These are phyloP conservation scores for Xiphorhynchus elegans DNA, from an alignment of 2,113 vertebrate genomes.

Conservation along the genomic window DNA sequence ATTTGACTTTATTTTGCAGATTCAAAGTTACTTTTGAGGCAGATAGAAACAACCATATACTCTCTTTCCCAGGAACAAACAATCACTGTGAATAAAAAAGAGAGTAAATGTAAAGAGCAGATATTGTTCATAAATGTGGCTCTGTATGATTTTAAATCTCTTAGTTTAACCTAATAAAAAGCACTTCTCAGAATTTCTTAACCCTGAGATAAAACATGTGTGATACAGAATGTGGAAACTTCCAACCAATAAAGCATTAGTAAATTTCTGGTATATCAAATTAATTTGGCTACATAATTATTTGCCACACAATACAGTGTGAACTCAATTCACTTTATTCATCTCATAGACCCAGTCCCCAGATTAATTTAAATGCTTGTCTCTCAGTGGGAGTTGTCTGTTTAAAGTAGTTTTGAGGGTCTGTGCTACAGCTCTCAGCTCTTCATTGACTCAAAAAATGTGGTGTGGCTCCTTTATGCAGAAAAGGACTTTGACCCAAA, in stretches of 20 bases:
- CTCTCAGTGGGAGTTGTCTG: constrained; percentile 38
- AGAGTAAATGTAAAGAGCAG: constrained; percentile 16
- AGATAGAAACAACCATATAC: background rate
- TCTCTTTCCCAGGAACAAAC: background rate
- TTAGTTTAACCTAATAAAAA: constrained; percentile 49
- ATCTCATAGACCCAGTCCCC: background rate
- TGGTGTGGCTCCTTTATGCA: constrained; percentile 39
- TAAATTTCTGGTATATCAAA: background rate
- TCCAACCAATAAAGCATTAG: background rate
- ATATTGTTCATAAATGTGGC: constrained; percentile 33
- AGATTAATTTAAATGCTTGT: constrained; percentile 38
- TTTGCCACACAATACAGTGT: background rate
- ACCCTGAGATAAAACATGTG: constrained; percentile 39
- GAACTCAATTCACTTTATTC: constrained; percentile 18
- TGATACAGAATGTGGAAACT: constrained; percentile 1
- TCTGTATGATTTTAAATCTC: constrained; percentile 40
- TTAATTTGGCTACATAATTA: constrained; percentile 21
- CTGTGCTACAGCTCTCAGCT: background rate
- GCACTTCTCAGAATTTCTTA: constrained; percentile 44
- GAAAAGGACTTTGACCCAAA: constrained; percentile 63
- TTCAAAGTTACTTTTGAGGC: background rate
- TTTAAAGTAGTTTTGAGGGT: constrained; percentile 36
- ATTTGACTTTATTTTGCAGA: background rate
- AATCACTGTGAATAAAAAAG: background rate
- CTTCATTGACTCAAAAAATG: constrained; percentile 58